Evolutionary conservation across 2,113 vertebrate species (phyloP).

Genomic region (Prochilodus magdalenae): DNA sequence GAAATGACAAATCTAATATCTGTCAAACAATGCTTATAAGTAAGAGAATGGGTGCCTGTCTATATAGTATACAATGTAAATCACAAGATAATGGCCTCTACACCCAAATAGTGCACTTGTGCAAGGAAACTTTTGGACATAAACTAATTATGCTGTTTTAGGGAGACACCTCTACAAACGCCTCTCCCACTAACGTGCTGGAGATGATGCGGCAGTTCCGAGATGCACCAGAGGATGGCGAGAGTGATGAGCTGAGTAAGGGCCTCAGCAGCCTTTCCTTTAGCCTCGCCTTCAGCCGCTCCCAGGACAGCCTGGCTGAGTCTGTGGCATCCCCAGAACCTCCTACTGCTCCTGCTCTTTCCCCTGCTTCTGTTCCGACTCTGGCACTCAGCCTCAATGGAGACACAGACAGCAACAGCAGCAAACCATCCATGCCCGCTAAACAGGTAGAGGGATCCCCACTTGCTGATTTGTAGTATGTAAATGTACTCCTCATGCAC

Average conservation of each 20-base stretch:
- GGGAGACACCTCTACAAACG: conserved; percentile 76
- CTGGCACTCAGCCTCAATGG: conserved; percentile 37
- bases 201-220: conserved; percentile 84
- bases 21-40: too few species aligned
- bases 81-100: too few species aligned
- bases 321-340: conserved; percentile 32
- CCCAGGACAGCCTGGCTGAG: background rate
- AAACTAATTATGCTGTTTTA: conserved; percentile 57
- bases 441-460: conserved; percentile 63
- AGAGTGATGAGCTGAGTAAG: conserved; percentile 49
- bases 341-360: conserved; percentile 32
- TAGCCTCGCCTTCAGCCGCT: conserved; percentile 29
- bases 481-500: background rate
- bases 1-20: too few species aligned
- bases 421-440: conserved; percentile 51
- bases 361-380: background rate
- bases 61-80: too few species aligned
- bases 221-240: conserved; percentile 66
- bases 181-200: conserved; percentile 78
- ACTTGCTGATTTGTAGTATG: background rate
- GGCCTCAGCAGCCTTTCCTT: conserved; percentile 55
- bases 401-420: conserved; percentile 60
- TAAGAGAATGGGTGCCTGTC: too few species aligned
- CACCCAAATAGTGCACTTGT: too few species aligned
- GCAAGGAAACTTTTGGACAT: background rate